These are phyloP conservation scores for Callyntrura sp. DNA, from an alignment of 2,888 invertebrate species.

Conservation along the genomic window DNA sequence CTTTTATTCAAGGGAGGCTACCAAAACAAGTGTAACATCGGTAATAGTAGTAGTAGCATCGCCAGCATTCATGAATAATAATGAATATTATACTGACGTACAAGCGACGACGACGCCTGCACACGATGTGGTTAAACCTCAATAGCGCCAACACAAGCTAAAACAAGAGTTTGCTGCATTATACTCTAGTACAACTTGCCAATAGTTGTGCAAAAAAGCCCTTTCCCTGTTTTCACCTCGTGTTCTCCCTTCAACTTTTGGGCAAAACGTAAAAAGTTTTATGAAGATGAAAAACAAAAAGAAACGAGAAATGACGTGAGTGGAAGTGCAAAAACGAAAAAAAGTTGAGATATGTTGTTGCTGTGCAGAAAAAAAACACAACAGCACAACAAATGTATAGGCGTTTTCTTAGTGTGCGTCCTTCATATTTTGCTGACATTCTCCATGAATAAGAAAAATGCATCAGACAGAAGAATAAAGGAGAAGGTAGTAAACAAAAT, in stretches of 20 bases:
- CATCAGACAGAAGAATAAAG: background rate
- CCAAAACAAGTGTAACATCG: no score
- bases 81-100: no score
- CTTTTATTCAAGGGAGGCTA: background rate
- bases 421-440: constrained; percentile 31
- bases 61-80: background rate
- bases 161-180: background rate
- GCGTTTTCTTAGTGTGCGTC: constrained; percentile 21
- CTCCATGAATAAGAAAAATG: background rate
- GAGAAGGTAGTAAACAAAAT: constrained; percentile 34
- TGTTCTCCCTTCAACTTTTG: constrained; percentile 7
- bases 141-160: background rate
- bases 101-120: background rate
- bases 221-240: constrained; percentile 5
- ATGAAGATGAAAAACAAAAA: constrained; percentile 40
- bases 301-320: constrained; percentile 8
- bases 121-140: background rate
- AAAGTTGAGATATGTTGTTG: constrained; percentile 3
- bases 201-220: background rate
- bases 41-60: background rate
- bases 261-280: constrained; percentile 32
- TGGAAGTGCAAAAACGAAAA: background rate
- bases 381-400: background rate
- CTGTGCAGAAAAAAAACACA: background rate
- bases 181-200: background rate